A percentile compares a stretch with the other conserved stretches of the same genome.
Conservation (phyloP, 2,888 invertebrate species). For the Ophioninae sp. region DNA sequence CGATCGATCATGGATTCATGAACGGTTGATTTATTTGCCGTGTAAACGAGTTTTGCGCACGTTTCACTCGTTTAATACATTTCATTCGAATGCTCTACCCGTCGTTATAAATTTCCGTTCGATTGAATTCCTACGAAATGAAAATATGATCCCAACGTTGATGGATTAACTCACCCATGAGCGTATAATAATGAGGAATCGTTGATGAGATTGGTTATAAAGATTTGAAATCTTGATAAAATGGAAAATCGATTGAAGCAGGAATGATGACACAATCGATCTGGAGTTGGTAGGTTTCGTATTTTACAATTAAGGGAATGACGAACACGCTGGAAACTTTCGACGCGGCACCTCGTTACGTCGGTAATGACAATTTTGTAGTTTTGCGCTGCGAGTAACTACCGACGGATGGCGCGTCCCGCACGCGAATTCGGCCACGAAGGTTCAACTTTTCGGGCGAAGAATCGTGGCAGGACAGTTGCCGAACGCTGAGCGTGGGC, state of each 20-base stretch:
- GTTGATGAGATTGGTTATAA: not conserved
- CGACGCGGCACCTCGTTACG: no score
- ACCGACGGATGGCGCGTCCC: no score
- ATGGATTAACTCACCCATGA: not conserved
- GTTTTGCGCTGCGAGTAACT: no score
- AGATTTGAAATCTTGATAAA: not conserved
- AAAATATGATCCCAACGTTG: conserved; percentile 15
- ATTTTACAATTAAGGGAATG: no score
- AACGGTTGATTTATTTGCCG: conserved; percentile 27
- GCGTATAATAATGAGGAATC: not conserved
- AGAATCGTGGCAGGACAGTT: no score
- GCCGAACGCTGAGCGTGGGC: no score
- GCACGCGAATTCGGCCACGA: no score
- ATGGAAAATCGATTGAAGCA: not conserved
- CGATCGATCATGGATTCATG: conserved; percentile 22
- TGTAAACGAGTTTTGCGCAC: not conserved
- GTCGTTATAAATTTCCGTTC: conserved; percentile 19
- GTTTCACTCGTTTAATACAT: conserved; percentile 33
- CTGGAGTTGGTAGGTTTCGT: no score
- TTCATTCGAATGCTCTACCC: conserved; percentile 1
- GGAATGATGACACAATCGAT: not conserved
- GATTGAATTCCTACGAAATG: conserved; percentile 18
- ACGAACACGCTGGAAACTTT: no score
- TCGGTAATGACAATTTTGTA: no score
- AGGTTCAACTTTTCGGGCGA: no score